phyloP scores from a whole-genome alignment of 2,113 vertebrate genomes.

The Pandion haliaetus region DNA sequence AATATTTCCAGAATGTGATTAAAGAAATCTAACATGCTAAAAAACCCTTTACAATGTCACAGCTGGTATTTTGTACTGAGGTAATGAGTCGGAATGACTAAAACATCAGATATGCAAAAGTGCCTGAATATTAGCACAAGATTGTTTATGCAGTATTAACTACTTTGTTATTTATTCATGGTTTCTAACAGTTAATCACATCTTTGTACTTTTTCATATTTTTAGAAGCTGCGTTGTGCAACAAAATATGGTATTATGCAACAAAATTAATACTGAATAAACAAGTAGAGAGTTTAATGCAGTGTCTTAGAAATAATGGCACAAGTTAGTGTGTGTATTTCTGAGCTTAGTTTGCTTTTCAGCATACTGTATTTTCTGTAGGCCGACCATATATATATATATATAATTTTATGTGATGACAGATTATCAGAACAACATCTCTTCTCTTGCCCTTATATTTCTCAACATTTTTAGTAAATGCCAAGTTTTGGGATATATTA shows the following conservation, averaged over 20 bases:
- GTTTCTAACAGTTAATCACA: background rate
- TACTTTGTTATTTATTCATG: background rate
- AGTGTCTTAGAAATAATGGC: background rate
- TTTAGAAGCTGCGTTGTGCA: background rate
- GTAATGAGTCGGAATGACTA: background rate
- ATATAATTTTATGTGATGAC: background rate
- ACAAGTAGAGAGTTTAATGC: background rate
- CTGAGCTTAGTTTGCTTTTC: background rate
- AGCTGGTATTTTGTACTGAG: background rate
- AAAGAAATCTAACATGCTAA: background rate
- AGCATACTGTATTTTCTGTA: background rate
- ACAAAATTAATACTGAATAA: background rate
- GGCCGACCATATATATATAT: background rate
- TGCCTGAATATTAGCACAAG: background rate
- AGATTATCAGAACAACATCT: background rate
- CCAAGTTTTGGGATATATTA: background rate
- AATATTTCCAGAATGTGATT: background rate
- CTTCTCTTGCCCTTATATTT: background rate
- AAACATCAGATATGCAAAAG: background rate
- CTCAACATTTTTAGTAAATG: background rate
- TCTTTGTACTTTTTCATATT: background rate
- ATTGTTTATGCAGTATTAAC: background rate
- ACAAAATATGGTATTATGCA: background rate
- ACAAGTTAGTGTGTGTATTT: background rate
- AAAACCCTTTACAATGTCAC: background rate